A percentile compares a stretch with the other conserved stretches of the same genome.
phyloP scores from a whole-genome alignment of 2,797 vertebrate species.

The Sebastes kiyomatsui region DNA sequence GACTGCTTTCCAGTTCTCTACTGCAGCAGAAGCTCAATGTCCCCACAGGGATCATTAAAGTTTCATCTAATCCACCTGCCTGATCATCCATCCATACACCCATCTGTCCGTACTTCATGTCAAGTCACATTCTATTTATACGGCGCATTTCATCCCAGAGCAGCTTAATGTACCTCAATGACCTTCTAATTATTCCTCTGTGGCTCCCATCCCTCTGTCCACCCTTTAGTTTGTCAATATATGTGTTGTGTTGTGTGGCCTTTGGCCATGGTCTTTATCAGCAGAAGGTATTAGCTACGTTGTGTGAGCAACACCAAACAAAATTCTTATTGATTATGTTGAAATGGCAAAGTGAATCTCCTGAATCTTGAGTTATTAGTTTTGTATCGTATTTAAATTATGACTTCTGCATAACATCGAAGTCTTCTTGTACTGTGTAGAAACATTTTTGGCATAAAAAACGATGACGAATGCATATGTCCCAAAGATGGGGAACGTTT shows the following conservation, averaged over 20 bases:
- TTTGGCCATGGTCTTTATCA: neutral
- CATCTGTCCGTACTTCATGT: conserved; percentile 34
- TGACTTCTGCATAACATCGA: neutral
- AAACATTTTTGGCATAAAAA: neutral
- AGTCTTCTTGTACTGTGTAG: neutral
- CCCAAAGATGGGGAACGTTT: neutral
- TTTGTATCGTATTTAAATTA: neutral
- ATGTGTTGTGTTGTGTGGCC: neutral
- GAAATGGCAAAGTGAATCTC: neutral
- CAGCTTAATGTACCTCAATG: neutral
- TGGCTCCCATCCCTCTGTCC: neutral
- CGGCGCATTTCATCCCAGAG: conserved; percentile 14
- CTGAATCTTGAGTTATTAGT: neutral
- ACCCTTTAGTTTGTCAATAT: neutral
- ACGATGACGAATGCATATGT: neutral
- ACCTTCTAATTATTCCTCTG: neutral
- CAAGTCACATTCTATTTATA: conserved; percentile 25
- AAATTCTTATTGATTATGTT: neutral
- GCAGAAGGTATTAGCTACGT: neutral
- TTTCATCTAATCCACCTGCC: conserved; percentile 65
- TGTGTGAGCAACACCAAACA: neutral
- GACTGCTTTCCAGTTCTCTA: conserved; percentile 1
- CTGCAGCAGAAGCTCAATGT: conserved; percentile 30
- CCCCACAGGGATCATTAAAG: conserved; percentile 59
- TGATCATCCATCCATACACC: conserved; percentile 40